phyloP scores from a whole-genome alignment of 2,113 vertebrate species.

The Rattus rattus region DNA sequence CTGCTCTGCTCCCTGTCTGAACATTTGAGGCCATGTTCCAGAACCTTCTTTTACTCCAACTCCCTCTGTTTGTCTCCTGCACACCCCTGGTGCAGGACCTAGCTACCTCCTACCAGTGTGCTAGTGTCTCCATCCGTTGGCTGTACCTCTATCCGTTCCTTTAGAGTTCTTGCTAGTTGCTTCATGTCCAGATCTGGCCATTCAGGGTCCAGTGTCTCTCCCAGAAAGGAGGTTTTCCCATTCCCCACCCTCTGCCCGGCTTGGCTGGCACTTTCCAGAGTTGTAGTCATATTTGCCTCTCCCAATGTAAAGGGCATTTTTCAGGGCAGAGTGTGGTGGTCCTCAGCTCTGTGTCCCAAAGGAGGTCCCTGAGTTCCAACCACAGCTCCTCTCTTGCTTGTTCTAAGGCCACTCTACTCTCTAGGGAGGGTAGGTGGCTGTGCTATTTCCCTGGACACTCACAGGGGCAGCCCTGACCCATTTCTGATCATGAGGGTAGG shows the following conservation, averaged over 20 bases:
- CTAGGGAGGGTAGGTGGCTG: neutral
- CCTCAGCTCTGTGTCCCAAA: conserved; percentile 5
- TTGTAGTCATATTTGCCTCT: neutral
- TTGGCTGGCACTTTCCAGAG: neutral
- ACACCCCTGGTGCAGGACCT: neutral
- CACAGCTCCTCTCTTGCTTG: neutral
- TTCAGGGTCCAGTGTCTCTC: neutral
- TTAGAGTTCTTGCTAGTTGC: neutral
- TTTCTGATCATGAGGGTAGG: neutral
- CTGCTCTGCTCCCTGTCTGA: neutral
- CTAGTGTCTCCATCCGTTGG: neutral
- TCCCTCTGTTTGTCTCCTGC: neutral
- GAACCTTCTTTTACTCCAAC: neutral
- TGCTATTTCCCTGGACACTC: neutral
- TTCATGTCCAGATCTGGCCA: neutral
- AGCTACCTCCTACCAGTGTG: neutral
- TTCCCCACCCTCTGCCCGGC: neutral
- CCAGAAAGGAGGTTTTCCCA: neutral
- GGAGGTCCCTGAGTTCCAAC: neutral
- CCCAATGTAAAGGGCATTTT: neutral
- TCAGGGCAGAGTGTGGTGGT: neutral
- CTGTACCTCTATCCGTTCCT: neutral
- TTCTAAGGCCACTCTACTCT: neutral
- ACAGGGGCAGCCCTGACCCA: neutral
- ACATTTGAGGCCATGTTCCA: neutral